These are phyloP conservation scores for Drosophila setosimentum DNA, from an alignment of 2,888 invertebrate genomes.

Conservation along the genomic window DNA sequence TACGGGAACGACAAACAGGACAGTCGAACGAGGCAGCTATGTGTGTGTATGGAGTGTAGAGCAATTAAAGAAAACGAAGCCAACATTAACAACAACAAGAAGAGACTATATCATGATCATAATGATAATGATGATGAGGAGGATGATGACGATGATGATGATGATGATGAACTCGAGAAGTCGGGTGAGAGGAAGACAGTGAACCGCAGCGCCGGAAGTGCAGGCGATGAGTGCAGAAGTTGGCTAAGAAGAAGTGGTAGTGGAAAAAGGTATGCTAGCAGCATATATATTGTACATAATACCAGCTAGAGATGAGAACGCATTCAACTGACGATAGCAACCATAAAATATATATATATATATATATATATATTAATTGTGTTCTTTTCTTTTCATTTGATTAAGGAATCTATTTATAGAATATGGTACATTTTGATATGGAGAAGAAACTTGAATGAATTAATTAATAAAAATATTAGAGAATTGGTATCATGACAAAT, in stretches of 20 bases:
- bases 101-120: slow-evolving; percentile 12
- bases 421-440: background rate
- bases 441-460: background rate
- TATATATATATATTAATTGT: background rate
- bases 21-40: slow-evolving; percentile 8
- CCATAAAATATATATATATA: background rate
- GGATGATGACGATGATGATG: slow-evolving; percentile 23
- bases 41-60: slow-evolving; percentile 19
- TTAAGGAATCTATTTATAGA: background rate
- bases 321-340: background rate
- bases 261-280: background rate
- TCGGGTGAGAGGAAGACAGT: slow-evolving; percentile 33
- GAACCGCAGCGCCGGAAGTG: slow-evolving; percentile 76
- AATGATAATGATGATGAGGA: slow-evolving; percentile 20
- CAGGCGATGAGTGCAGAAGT: slow-evolving; percentile 32
- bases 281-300: slow-evolving; percentile 3
- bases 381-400: background rate
- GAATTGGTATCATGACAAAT: background rate
- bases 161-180: slow-evolving; percentile 18
- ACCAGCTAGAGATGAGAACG: slow-evolving; percentile 4
- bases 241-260: background rate
- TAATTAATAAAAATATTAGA: background rate
- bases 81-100: slow-evolving; percentile 27
- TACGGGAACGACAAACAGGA: slow-evolving; percentile 66
- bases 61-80: slow-evolving; percentile 68